Conservation (phyloP, 2,888 invertebrate species). For the Tethea ocularis region DNA sequence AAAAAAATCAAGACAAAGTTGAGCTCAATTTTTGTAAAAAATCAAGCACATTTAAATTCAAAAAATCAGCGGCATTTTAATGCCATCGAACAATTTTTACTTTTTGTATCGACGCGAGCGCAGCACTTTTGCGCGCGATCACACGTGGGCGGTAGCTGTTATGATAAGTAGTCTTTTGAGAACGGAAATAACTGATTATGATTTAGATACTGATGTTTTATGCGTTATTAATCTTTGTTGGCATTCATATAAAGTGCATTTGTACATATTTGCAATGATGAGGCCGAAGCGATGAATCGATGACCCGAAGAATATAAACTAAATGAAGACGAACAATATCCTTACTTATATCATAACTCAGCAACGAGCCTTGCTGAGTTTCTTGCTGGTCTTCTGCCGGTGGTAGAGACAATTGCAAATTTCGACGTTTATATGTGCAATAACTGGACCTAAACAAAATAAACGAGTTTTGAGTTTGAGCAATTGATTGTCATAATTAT, state of each 20-base stretch:
- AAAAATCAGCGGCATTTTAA: conserved; percentile 5
- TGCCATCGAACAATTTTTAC: conserved; percentile 27
- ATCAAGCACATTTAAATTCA: too few relatives aligned
- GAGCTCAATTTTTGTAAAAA: too few relatives aligned
- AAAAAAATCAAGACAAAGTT: too few relatives aligned
- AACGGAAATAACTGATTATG: conserved; percentile 10
- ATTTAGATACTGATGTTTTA: conserved; percentile 6
- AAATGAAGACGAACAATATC: neutral
- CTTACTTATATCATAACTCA: too few relatives aligned
- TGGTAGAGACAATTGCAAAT: too few relatives aligned
- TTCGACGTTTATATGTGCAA: too few relatives aligned
- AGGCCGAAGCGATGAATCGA: neutral
- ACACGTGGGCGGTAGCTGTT: conserved; percentile 55
- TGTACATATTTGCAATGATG: conserved; percentile 2
- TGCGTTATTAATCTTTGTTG: neutral
- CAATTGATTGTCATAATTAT: too few relatives aligned
- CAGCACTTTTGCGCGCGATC: conserved; percentile 47
- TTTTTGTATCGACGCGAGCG: conserved; percentile 40
- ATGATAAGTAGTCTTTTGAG: conserved; percentile 13
- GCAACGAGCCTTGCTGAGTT: too few relatives aligned
- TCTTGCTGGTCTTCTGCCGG: too few relatives aligned
- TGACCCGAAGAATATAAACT: neutral
- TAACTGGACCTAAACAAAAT: too few relatives aligned
- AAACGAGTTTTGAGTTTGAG: too few relatives aligned
- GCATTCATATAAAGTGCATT: conserved; percentile 5